These are phyloP conservation scores for Mionectes macconnelli DNA, from an alignment of 2,113 vertebrate species.

Conservation along the genomic window DNA sequence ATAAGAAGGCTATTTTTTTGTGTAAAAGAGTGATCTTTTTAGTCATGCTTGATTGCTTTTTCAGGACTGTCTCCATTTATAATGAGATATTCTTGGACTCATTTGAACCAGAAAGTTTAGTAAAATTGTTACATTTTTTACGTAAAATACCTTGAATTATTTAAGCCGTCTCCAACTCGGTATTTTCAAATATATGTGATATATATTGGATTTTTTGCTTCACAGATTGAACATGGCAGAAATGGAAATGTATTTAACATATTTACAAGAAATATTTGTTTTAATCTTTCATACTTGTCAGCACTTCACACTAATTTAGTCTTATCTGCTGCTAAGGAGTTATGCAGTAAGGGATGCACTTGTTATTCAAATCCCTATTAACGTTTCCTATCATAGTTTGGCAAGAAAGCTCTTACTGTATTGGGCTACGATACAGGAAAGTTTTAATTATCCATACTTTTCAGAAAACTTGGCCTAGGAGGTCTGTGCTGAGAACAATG, in stretches of 20 bases:
- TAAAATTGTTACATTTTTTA: constrained; percentile 73
- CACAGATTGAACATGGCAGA: not conserved
- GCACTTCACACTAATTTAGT: constrained; percentile 64
- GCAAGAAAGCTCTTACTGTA: constrained; percentile 26
- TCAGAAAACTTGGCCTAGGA: constrained; percentile 46
- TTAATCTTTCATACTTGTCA: constrained; percentile 61
- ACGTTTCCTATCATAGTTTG: constrained; percentile 50
- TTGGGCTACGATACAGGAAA: constrained; percentile 18
- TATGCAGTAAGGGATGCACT: constrained; percentile 35
- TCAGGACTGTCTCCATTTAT: constrained; percentile 81
- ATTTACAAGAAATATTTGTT: constrained; percentile 59
- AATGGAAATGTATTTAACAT: constrained; percentile 27
- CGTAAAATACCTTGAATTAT: constrained; percentile 67
- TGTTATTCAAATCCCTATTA: constrained; percentile 63
- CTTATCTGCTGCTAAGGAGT: constrained; percentile 53
- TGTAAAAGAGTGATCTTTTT: constrained; percentile 85
- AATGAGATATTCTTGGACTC: constrained; percentile 84
- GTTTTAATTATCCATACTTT: constrained; percentile 50
- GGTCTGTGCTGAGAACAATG: not conserved
- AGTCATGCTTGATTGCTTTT: constrained; percentile 82
- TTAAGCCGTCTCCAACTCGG: constrained; percentile 14
- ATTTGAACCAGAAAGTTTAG: constrained; percentile 82
- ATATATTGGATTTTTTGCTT: not conserved
- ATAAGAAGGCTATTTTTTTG: constrained; percentile 82
- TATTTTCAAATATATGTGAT: not conserved